Evolutionary conservation across 2,113 vertebrate species (phyloP).

Genomic region (Mobula hypostoma): DNA sequence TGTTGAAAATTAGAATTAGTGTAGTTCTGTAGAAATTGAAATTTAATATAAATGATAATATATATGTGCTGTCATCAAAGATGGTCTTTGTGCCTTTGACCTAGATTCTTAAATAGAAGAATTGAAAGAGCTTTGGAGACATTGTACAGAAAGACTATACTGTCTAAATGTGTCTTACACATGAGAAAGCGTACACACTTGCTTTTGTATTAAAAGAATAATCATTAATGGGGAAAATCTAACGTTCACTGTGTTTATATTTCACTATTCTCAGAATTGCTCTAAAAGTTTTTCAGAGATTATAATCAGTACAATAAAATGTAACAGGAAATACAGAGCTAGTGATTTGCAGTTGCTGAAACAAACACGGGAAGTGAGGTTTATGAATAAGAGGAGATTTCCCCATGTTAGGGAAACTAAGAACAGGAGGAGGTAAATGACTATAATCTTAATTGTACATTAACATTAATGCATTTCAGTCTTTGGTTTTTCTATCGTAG

Average conservation of each 20-base stretch:
- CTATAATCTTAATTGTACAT: background rate
- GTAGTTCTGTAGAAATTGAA: background rate
- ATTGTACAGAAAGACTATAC: background rate
- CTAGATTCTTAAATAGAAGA: background rate
- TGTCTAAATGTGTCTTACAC: background rate
- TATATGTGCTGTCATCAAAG: background rate
- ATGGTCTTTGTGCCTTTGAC: background rate
- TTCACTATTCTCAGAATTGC: background rate
- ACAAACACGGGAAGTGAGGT: background rate
- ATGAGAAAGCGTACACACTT: background rate
- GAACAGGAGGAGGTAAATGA: background rate
- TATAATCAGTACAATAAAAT: background rate
- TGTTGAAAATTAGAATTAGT: background rate
- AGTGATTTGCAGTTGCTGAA: background rate
- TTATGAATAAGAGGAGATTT: background rate
- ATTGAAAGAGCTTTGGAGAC: background rate
- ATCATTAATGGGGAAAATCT: background rate
- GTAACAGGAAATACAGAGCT: background rate
- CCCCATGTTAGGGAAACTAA: background rate
- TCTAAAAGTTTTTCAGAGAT: background rate
- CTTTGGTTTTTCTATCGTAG: background rate
- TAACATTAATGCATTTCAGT: background rate
- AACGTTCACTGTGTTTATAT: background rate
- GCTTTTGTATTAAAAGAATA: background rate
- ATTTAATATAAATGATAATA: background rate